phyloP scores from a whole-genome alignment of 2,113 vertebrate genomes.

The Oryzias curvinotus region DNA sequence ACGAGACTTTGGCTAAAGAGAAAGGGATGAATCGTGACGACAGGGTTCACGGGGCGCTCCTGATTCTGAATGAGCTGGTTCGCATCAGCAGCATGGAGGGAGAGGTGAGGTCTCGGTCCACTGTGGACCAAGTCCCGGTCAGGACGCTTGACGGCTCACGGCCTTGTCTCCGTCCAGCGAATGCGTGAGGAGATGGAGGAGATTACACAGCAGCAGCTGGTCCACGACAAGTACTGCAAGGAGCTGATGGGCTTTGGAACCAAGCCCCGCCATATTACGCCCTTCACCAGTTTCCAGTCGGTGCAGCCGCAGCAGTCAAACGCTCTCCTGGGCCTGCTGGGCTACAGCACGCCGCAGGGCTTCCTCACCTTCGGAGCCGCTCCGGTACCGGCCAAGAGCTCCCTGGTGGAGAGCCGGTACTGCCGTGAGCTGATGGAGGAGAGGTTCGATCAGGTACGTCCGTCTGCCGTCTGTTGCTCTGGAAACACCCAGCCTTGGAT shows the following conservation, averaged over 20 bases:
- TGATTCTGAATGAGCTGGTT: conserved; percentile 97
- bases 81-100: conserved; percentile 99
- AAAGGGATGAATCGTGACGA: conserved; percentile 98
- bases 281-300: conserved; percentile 96
- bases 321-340: conserved; percentile 91
- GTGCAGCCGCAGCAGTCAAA: conserved; percentile 95
- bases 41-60: conserved; percentile 90
- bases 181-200: conserved; percentile 99
- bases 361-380: conserved; percentile 89
- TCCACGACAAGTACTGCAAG: conserved; percentile 97
- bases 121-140: neutral
- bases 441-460: conserved; percentile 90
- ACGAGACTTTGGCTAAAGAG: conserved; percentile 95
- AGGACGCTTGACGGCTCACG: neutral
- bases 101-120: conserved; percentile 82
- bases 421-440: conserved; percentile 98
- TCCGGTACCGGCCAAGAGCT: conserved; percentile 86
- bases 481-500: neutral
- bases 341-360: conserved; percentile 90
- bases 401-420: conserved; percentile 93
- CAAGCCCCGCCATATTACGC: conserved; percentile 96
- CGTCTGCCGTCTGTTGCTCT: neutral
- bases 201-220: conserved; percentile 97
- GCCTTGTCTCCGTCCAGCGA: conserved; percentile 74
- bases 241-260: conserved; percentile 94